A percentile compares a stretch with the other conserved stretches of the same genome.
These are phyloP conservation scores for Dendrolimus pini DNA, from an alignment of 2,888 invertebrate genomes.

Conservation along the genomic window DNA sequence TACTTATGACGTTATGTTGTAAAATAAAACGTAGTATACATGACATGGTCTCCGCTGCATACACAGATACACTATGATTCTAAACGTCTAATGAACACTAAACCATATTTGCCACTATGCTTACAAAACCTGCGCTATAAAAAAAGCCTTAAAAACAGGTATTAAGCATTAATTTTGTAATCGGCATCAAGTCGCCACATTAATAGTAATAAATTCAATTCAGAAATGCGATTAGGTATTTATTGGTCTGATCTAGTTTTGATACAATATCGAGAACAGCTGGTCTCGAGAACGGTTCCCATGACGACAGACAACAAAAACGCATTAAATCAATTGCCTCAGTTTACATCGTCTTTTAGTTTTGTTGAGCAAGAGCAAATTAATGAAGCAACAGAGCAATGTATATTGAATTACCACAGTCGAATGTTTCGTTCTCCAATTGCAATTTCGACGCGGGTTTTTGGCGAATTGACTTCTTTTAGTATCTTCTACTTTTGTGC, in stretches of 20 bases:
- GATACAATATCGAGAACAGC: conserved; percentile 44
- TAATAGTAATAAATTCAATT: conserved; percentile 44
- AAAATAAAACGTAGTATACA: too few species aligned
- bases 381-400: neutral
- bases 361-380: neutral
- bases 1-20: too few species aligned
- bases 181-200: conserved; percentile 28
- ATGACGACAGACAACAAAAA: conserved; percentile 23
- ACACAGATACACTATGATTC: neutral
- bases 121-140: neutral
- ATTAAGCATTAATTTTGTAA: conserved; percentile 30
- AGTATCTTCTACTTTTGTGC: too few species aligned
- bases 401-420: neutral
- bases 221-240: conserved; percentile 59
- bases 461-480: too few species aligned
- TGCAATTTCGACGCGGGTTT: too few species aligned
- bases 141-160: neutral
- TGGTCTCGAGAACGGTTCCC: conserved; percentile 39
- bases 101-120: neutral
- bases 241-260: conserved; percentile 53
- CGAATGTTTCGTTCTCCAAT: too few species aligned
- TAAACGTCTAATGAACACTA: neutral
- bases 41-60: too few species aligned
- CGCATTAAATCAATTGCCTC: neutral
- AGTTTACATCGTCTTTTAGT: neutral